A percentile compares a stretch with the other conserved stretches of the same genome.
Conservation (phyloP, 2,888 invertebrate species). For the Mythimna ferrago region DNA sequence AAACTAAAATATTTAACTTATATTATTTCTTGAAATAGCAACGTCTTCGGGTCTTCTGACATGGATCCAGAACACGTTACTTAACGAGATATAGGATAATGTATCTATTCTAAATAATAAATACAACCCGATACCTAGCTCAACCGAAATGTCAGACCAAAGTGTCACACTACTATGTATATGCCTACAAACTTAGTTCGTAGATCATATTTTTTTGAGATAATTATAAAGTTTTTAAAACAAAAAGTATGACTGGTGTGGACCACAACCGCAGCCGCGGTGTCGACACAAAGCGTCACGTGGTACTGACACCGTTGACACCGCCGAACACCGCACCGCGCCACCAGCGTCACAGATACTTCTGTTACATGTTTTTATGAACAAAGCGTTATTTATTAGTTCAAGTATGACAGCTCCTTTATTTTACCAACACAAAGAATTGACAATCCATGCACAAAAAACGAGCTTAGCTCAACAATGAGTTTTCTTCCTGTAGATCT, state of each 20-base stretch:
- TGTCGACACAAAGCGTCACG: conserved; percentile 33
- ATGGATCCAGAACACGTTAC: not conserved
- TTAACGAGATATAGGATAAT: conserved; percentile 19
- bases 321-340: conserved; percentile 4
- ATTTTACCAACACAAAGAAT: too few relatives aligned
- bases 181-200: conserved; percentile 5
- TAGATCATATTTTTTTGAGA: conserved; percentile 17
- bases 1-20: not conserved
- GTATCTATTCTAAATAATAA: conserved; percentile 20
- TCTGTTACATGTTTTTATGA: not conserved
- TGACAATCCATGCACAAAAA: too few relatives aligned
- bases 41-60: not conserved
- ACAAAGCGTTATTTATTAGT: not conserved
- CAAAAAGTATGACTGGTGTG: conserved; percentile 11
- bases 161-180: not conserved
- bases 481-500: too few relatives aligned
- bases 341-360: not conserved
- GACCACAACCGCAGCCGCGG: conserved; percentile 43
- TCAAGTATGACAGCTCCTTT: not conserved
- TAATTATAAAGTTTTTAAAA: conserved; percentile 1
- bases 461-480: too few relatives aligned
- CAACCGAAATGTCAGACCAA: conserved; percentile 22
- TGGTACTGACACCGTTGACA: conserved; percentile 16
- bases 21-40: not conserved
- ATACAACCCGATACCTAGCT: conserved; percentile 7